Percentiles rank a stretch among this genome's conserved stretches.
These are phyloP conservation scores for Lissonota sp. DNA, from an alignment of 2,888 invertebrate species.

Conservation along the genomic window DNA sequence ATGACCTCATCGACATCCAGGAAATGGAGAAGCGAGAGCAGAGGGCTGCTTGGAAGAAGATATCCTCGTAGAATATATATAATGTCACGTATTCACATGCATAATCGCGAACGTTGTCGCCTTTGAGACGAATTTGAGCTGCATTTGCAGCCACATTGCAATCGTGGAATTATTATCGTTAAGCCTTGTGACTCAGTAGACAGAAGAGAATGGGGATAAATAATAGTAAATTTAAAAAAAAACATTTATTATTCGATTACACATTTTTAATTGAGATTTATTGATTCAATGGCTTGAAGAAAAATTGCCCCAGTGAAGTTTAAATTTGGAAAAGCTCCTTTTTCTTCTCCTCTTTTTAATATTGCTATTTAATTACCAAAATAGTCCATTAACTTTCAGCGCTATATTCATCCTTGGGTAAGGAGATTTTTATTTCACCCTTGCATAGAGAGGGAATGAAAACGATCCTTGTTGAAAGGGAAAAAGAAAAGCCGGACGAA, in stretches of 20 bases:
- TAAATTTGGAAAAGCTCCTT: too few relatives aligned
- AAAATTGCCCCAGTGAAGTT: too few relatives aligned
- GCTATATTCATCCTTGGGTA: neutral
- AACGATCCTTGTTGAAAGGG: conserved; percentile 41
- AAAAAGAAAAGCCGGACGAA: conserved; percentile 43
- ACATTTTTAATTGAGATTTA: too few relatives aligned
- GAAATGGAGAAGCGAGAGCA: conserved; percentile 39
- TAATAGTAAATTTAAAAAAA: too few relatives aligned
- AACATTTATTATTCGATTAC: too few relatives aligned
- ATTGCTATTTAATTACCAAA: too few relatives aligned
- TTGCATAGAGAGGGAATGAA: conserved; percentile 31
- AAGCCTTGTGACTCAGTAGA: conserved; percentile 20
- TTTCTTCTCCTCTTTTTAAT: too few relatives aligned
- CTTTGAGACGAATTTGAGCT: conserved; percentile 7
- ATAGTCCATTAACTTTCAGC: too few relatives aligned
- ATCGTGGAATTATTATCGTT: conserved; percentile 21
- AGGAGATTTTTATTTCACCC: neutral
- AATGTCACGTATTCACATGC: conserved; percentile 52
- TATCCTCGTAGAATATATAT: conserved; percentile 35
- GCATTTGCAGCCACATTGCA: conserved; percentile 27
- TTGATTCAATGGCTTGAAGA: too few relatives aligned
- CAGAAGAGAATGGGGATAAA: neutral
- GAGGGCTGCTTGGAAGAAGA: conserved; percentile 38
- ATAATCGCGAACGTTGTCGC: conserved; percentile 28
- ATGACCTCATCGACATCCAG: conserved; percentile 51